Percentiles rank a stretch among this genome's conserved stretches.
These are phyloP conservation scores for Drosophila chauvacae DNA, from an alignment of 1,140 invertebrate species.

Conservation along the genomic window DNA sequence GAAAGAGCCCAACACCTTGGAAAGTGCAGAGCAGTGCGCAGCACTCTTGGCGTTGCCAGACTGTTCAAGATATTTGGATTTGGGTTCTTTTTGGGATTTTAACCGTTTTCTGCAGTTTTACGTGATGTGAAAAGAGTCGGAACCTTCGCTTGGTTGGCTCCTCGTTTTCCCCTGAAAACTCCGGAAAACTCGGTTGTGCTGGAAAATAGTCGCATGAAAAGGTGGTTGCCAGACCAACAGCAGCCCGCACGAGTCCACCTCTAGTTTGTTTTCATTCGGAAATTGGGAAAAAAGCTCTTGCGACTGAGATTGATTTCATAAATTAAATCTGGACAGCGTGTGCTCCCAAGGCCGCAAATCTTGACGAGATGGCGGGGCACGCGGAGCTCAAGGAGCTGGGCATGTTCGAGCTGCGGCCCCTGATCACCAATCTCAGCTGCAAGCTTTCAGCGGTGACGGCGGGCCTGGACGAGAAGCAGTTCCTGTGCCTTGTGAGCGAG, in stretches of 20 bases:
- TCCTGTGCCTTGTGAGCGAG: constrained; percentile 78
- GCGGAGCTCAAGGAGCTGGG: constrained; percentile 70
- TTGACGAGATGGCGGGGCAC: constrained; percentile 59
- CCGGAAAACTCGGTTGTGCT: neutral
- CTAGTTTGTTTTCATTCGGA: constrained; percentile 41
- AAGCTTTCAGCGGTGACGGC: constrained; percentile 78
- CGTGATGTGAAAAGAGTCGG: neutral
- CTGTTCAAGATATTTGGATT: neutral
- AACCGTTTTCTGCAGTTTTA: neutral
- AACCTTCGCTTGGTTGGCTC: neutral
- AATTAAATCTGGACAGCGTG: constrained; percentile 35
- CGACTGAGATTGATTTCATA: constrained; percentile 16
- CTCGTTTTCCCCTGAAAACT: neutral
- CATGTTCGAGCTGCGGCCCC: constrained; percentile 77
- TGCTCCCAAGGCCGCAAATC: constrained; percentile 34
- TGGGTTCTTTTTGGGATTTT: neutral
- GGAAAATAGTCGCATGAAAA: constrained; percentile 8
- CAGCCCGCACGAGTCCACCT: constrained; percentile 9
- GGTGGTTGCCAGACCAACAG: constrained; percentile 15
- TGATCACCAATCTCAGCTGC: constrained; percentile 81
- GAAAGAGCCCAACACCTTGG: neutral
- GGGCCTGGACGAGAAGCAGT: constrained; percentile 75
- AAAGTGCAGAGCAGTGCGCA: constrained; percentile 24
- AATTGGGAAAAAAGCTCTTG: constrained; percentile 27
- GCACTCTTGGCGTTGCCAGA: constrained; percentile 22